Evolutionary conservation across 2,888 invertebrate species (phyloP).

Genomic region (Cecidostiba fungosa): DNA sequence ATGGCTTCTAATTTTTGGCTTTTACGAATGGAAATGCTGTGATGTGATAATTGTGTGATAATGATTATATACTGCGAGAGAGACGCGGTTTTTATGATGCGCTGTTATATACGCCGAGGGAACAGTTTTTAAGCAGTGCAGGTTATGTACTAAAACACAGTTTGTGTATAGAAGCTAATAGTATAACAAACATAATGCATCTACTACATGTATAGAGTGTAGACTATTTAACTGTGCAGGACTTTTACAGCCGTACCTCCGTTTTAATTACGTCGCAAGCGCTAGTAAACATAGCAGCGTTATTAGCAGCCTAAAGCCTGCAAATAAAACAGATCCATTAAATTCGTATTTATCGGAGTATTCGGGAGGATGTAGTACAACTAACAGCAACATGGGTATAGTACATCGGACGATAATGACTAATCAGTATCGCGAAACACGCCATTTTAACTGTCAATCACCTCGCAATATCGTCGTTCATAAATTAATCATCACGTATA

Average conservation of each 20-base stretch:
- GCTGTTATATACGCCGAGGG: too few species aligned
- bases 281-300: background rate
- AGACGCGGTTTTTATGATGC: too few species aligned
- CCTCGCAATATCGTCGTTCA: background rate
- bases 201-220: background rate
- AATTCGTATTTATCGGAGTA: background rate
- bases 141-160: background rate
- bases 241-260: background rate
- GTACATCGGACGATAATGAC: background rate
- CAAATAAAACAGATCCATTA: background rate
- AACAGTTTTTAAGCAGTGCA: background rate
- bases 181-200: background rate
- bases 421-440: background rate
- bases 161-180: background rate
- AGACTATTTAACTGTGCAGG: background rate
- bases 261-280: background rate
- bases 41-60: background rate
- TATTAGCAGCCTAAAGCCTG: background rate
- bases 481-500: background rate
- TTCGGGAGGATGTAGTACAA: background rate
- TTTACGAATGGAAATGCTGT: background rate
- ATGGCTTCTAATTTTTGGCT: background rate
- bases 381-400: too few species aligned
- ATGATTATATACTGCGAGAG: background rate
- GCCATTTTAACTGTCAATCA: background rate